These are phyloP conservation scores for Hydropotes inermis DNA, from an alignment of 2,113 vertebrate genomes.

Conservation along the genomic window DNA sequence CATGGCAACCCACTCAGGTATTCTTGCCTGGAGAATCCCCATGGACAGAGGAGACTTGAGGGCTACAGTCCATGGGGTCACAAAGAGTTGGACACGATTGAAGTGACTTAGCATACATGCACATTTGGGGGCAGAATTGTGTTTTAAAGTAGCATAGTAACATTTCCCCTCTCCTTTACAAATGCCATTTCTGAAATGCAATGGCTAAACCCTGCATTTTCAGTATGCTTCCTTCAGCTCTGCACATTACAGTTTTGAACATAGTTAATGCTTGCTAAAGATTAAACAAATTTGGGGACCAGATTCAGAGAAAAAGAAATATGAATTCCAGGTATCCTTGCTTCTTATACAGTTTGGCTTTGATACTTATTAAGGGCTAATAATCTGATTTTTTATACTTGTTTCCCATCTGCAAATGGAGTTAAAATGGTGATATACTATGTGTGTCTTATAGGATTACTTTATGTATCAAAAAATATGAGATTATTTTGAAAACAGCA, in stretches of 20 bases:
- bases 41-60: neutral
- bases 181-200: neutral
- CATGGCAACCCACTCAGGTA: neutral
- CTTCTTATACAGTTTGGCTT: neutral
- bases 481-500: conserved; percentile 25
- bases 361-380: neutral
- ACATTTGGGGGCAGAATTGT: neutral
- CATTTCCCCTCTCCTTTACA: neutral
- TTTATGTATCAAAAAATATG: neutral
- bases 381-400: neutral
- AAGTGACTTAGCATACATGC: neutral
- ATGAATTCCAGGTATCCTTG: neutral
- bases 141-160: neutral
- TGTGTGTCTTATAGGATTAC: neutral
- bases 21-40: neutral
- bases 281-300: neutral
- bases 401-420: neutral
- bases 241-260: neutral
- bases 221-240: neutral
- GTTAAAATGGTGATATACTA: neutral
- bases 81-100: neutral
- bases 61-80: neutral
- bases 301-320: neutral
- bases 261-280: neutral
- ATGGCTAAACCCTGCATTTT: neutral